A percentile compares a stretch with the other conserved stretches of the same genome.
Conservation (phyloP, 1,140 invertebrate species). For the Campoletis sonorensis region DNA sequence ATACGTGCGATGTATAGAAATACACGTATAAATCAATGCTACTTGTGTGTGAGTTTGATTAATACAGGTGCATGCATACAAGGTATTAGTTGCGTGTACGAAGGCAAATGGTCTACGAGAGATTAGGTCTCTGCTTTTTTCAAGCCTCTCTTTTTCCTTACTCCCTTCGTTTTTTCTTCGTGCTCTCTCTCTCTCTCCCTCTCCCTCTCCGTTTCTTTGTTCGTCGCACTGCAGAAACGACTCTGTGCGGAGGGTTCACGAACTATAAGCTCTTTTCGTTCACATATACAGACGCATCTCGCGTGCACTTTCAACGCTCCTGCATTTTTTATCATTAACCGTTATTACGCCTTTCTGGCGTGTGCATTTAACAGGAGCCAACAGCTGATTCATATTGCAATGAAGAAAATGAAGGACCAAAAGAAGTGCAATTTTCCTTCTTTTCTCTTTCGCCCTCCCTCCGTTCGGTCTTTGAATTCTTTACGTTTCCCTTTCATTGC, state of each 20-base stretch:
- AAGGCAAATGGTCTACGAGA: not conserved
- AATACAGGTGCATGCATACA: not conserved
- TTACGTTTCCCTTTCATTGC: no score
- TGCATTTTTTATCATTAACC: constrained; percentile 28
- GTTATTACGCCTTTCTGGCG: not conserved
- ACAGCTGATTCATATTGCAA: not conserved
- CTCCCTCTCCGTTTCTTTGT: not conserved
- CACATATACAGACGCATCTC: not conserved
- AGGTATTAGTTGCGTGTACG: constrained; percentile 26
- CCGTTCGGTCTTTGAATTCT: not conserved
- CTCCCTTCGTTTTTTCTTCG: not conserved
- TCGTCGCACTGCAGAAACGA: not conserved
- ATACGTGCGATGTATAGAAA: not conserved
- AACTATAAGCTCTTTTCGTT: not conserved
- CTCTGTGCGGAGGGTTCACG: not conserved
- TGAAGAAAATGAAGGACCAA: not conserved
- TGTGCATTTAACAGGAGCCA: not conserved
- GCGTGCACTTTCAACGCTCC: constrained; percentile 23
- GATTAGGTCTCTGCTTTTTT: not conserved
- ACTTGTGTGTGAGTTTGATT: not conserved
- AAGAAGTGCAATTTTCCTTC: not conserved
- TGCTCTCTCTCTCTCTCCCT: not conserved
- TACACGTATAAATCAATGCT: not conserved
- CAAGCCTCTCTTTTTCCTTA: not conserved
- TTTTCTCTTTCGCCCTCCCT: not conserved